Conservation (phyloP, 2,113 vertebrate genomes). For the Actenoides lindsayi region DNA sequence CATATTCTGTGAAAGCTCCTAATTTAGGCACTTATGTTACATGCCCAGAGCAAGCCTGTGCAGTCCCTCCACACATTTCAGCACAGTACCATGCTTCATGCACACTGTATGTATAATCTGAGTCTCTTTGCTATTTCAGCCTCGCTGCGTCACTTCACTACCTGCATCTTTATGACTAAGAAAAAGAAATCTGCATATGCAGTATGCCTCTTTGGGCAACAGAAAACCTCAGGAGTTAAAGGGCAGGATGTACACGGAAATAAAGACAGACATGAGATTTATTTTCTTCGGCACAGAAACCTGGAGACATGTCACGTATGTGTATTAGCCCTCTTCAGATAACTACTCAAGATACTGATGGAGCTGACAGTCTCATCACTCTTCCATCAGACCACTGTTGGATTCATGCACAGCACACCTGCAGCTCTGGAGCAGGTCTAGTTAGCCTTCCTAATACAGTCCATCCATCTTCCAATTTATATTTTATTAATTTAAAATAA, state of each 20-base stretch:
- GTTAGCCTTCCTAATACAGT: neutral
- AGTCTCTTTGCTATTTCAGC: neutral
- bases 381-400: neutral
- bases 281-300: neutral
- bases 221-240: neutral
- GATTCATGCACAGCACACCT: neutral
- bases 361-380: neutral
- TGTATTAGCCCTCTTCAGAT: neutral
- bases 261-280: neutral
- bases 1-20: neutral
- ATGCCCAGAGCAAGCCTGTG: neutral
- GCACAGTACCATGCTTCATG: neutral
- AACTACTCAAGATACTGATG: neutral
- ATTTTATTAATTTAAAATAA: neutral
- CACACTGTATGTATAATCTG: fast-evolving
- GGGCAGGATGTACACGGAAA: neutral
- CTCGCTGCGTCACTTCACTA: neutral
- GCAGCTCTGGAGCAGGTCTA: neutral
- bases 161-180: neutral
- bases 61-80: neutral
- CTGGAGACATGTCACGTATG: neutral
- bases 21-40: neutral
- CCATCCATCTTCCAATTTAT: neutral
- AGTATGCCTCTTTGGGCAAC: neutral
- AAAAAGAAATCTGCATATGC: neutral